phyloP scores from a whole-genome alignment of 2,113 vertebrate species.

The Progne subis region DNA sequence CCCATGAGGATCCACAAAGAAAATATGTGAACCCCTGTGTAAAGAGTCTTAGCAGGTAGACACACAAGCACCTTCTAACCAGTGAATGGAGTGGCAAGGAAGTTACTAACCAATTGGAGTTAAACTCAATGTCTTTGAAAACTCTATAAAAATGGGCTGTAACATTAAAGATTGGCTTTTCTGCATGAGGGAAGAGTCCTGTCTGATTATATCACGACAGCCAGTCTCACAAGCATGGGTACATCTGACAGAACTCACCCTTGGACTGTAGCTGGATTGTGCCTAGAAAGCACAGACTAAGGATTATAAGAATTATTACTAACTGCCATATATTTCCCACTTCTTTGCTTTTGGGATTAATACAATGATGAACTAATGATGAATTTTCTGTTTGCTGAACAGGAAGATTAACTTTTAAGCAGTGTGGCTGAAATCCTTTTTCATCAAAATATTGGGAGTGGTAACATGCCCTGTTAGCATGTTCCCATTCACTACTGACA shows the following conservation, averaged over 20 bases:
- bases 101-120: neutral
- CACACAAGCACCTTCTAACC: neutral
- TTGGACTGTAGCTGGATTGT: neutral
- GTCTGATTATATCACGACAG: neutral
- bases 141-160: neutral
- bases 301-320: neutral
- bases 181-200: neutral
- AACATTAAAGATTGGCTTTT: neutral
- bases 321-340: neutral
- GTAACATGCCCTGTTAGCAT: neutral
- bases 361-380: neutral
- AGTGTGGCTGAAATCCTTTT: slow-evolving; percentile 2
- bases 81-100: neutral
- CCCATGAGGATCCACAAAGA: neutral
- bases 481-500: neutral
- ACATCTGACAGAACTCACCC: neutral
- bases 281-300: neutral
- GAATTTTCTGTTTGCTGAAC: neutral
- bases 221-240: neutral
- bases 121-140: neutral
- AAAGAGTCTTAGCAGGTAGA: neutral
- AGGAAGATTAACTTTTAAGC: neutral
- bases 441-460: neutral
- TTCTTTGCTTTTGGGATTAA: neutral
- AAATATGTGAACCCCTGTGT: neutral